Base-by-base conservation (phyloP, 2,113 vertebrate genomes). In the Tachuris rubrigastra region DNA sequence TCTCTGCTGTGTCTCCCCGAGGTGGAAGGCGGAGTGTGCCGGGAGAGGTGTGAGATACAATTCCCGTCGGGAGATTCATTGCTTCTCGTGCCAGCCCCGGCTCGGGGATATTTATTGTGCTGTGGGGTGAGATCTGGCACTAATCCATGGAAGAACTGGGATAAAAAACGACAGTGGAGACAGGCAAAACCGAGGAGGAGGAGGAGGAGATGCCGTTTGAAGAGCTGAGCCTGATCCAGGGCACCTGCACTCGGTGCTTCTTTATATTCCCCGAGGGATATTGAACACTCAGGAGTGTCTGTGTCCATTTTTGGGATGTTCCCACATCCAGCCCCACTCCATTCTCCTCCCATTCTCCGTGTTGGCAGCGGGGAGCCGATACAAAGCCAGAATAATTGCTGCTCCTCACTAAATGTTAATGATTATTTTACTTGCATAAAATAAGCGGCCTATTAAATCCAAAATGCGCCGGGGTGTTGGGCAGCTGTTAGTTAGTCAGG, bases 391-490 rank as follows among this genome's bases (percentile, higher is more conserved):
- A 27, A 46, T 91, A 91, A 93, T 95, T 92, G 78, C 91, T 69
- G 77, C 62, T 93, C 37, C 72, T 87, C 11, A 3, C 35, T 53
- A 85, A 72, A 53, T 4, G 23, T 73, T 96, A 94, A 97, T 92
- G 71, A 97, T 96, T 95, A 82, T 97, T 97, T 97, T 95, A 50
- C 81, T 96, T 15, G 77, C 49, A 83, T 90, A 66, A 93, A 95
- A 87, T 67, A 94, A 95, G 74, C 0, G 16, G 62, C 93, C 78
- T 79, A 94, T 96, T 96, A 95, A 96, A 92, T 52, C 73, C 73
- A 83, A 65, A 91, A 95, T 5, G 17, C 2, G 0, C 76, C 27
- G 39, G 73, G 72, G 52, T 63, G 84, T 84, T 84, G 52, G 89
- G 84, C 84, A 93, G 87, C 87, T 85, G 89, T 47, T 94, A 67